Conservation (phyloP, 35 echinoderm and acorn worm genomes). For the Ptychodera flava region DNA sequence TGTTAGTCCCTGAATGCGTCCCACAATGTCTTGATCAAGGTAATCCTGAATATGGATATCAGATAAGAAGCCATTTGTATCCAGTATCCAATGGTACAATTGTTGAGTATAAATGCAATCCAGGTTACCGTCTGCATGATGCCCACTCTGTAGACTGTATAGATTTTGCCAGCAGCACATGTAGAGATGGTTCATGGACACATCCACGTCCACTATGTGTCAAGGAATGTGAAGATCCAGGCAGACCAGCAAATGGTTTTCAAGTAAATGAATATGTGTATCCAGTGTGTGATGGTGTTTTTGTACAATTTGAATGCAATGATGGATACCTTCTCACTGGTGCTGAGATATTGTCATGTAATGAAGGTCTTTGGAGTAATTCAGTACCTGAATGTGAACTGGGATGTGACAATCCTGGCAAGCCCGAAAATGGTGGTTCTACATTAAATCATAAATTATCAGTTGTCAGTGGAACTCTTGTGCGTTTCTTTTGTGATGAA, state of each 20-base stretch:
- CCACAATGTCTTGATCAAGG: too few relatives aligned
- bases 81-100: too few relatives aligned
- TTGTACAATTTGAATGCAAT: not conserved
- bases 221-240: not conserved
- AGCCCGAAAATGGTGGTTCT: not conserved
- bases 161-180: not conserved
- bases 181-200: not conserved
- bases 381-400: not conserved
- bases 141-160: not conserved
- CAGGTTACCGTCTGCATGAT: not conserved
- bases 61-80: too few relatives aligned
- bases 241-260: not conserved
- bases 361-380: not conserved
- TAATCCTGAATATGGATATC: too few relatives aligned
- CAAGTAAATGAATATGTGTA: not conserved
- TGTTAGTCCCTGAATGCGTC: too few relatives aligned
- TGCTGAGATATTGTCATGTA: not conserved
- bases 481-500: too few relatives aligned
- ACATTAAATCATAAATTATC: too few relatives aligned
- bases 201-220: not conserved
- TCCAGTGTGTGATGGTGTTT: not conserved
- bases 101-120: not conserved
- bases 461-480: too few relatives aligned
- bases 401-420: not conserved
- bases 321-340: not conserved